phyloP scores from a whole-genome alignment of 2,888 invertebrate genomes.

The Margaritifera margaritifera region DNA sequence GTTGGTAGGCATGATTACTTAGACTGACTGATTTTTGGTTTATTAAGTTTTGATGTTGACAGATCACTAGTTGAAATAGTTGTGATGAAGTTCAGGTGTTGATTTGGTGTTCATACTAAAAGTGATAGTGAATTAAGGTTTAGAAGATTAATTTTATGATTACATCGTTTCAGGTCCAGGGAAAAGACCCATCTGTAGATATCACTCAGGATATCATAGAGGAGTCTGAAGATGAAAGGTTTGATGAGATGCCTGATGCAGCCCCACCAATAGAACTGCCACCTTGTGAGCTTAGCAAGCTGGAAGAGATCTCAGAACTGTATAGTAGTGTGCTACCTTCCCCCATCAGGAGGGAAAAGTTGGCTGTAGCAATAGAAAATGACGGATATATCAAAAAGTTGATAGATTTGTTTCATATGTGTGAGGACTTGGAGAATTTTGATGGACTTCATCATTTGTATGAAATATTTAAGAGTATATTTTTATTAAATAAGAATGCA shows the following conservation, averaged over 20 bases:
- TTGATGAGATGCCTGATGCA: constrained; percentile 96
- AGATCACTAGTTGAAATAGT: too few species aligned
- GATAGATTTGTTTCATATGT: constrained; percentile 94
- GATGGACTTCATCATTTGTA: constrained; percentile 92
- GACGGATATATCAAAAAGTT: constrained; percentile 97
- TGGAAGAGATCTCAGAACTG: constrained; percentile 93
- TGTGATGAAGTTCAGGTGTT: too few species aligned
- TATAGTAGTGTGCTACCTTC: constrained; percentile 80
- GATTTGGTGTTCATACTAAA: too few species aligned
- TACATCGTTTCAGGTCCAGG: constrained; percentile 85
- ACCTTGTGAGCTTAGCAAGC: constrained; percentile 91
- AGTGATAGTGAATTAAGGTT: too few species aligned
- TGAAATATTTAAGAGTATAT: constrained; percentile 98
- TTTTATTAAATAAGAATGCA: constrained; percentile 96
- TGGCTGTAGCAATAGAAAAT: constrained; percentile 92
- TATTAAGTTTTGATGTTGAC: too few species aligned
- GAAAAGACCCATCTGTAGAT: constrained; percentile 98
- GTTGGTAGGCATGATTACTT: too few species aligned
- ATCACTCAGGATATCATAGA: constrained; percentile 84
- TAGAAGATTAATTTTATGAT: too few species aligned
- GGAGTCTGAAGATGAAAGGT: constrained; percentile 85
- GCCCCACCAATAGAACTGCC: constrained; percentile 96
- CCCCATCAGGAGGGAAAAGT: constrained; percentile 92
- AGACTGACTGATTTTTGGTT: too few species aligned
- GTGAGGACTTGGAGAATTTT: constrained; percentile 95